A percentile compares a stretch with the other conserved stretches of the same genome.
Conservation (phyloP, 2,113 vertebrate species). For the Isichthys henryi region DNA sequence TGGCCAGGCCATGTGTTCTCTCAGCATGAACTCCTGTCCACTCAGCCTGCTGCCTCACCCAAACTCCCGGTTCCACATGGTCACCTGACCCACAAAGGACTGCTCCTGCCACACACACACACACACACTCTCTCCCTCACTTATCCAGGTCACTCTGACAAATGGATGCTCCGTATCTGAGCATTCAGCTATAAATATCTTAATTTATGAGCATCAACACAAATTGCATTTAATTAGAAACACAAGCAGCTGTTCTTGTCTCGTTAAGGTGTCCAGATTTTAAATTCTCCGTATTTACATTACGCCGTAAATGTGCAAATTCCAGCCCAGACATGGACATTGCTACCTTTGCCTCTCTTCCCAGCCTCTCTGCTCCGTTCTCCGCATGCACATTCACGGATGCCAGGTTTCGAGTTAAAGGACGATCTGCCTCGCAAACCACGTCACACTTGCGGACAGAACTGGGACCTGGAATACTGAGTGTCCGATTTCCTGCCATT, state of each 20-base stretch:
- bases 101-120: neutral
- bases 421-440: neutral
- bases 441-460: neutral
- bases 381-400: neutral
- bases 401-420: neutral
- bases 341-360: neutral
- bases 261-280: neutral
- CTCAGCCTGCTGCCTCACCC: slow-evolving; percentile 37
- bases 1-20: slow-evolving; percentile 56
- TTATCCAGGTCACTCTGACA: neutral
- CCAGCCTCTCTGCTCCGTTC: neutral
- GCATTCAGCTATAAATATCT: neutral
- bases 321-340: neutral
- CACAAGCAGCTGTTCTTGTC: neutral
- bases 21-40: slow-evolving; percentile 52
- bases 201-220: neutral
- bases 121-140: slow-evolving; percentile 2
- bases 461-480: neutral
- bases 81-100: slow-evolving; percentile 4
- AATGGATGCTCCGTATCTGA: neutral
- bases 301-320: neutral
- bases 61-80: slow-evolving; percentile 7
- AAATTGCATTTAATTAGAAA: neutral
- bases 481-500: neutral
- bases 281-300: neutral